Percentiles rank a stretch among this genome's conserved stretches.
Evolutionary conservation across 2,797 vertebrate species (phyloP).

Genomic region (Hippocampus kuda): DNA sequence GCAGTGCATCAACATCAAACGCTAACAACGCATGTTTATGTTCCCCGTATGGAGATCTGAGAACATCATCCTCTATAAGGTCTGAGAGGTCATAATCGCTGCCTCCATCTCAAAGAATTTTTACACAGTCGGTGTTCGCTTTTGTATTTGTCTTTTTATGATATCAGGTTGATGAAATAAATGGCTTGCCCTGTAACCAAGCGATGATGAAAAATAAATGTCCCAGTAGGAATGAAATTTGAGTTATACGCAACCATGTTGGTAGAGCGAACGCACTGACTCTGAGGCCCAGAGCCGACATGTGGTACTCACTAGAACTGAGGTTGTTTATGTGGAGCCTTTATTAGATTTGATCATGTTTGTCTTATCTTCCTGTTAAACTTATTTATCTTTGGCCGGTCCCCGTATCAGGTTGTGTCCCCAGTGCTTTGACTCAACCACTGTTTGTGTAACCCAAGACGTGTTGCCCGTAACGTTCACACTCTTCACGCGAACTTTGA

Average conservation of each 20-base stretch:
- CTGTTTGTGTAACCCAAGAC: constrained; percentile 57
- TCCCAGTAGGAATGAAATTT: background rate
- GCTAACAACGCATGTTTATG: constrained; percentile 56
- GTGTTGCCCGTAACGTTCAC: constrained; percentile 35
- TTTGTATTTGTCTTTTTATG: background rate
- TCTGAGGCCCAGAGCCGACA: constrained; percentile 48
- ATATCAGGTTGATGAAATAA: background rate
- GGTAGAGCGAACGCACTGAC: constrained; percentile 39
- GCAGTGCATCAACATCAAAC: constrained; percentile 55
- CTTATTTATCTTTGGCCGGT: constrained; percentile 61
- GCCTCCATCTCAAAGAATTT: constrained; percentile 47
- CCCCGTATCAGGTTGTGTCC: constrained; percentile 52
- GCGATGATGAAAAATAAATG: background rate
- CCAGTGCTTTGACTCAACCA: constrained; percentile 37
- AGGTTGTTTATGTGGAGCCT: constrained; percentile 52
- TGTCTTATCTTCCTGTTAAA: constrained; percentile 56
- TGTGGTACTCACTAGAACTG: constrained; percentile 67
- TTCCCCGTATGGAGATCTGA: constrained; percentile 47
- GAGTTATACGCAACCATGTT: constrained; percentile 32
- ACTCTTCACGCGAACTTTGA: constrained; percentile 33
- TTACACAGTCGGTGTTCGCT: constrained; percentile 17
- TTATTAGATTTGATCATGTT: constrained; percentile 67
- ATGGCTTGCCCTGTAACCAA: background rate
- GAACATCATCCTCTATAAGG: constrained; percentile 55
- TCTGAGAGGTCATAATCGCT: constrained; percentile 56